A percentile compares a stretch with the other conserved stretches of the same genome.
phyloP scores from a whole-genome alignment of 2,797 vertebrate genomes.

The Phataginus tetradactyla region DNA sequence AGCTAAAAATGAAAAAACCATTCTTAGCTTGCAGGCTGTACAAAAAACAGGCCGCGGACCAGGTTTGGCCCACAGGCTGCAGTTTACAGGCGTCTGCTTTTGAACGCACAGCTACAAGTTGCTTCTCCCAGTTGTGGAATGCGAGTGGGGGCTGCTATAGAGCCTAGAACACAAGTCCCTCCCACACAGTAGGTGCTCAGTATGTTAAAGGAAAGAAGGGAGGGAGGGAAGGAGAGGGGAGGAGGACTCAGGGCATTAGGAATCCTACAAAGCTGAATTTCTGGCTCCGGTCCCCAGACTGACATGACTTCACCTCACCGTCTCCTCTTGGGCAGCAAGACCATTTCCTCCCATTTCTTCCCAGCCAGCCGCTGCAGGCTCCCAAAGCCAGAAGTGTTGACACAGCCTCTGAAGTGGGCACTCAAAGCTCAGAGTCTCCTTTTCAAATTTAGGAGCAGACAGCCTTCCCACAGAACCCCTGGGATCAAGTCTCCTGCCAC shows the following conservation, averaged over 20 bases:
- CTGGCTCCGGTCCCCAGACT: neutral
- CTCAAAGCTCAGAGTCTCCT: neutral
- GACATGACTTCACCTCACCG: neutral
- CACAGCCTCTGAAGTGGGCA: neutral
- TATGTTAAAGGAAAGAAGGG: neutral
- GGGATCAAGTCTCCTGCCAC: neutral
- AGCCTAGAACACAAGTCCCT: neutral
- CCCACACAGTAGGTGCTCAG: neutral
- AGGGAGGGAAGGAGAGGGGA: neutral
- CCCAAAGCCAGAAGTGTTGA: neutral
- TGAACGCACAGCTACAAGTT: neutral
- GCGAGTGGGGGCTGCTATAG: neutral
- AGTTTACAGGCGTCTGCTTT: neutral
- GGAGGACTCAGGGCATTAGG: neutral
- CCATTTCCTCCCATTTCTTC: neutral
- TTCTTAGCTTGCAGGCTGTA: neutral
- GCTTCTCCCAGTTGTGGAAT: neutral
- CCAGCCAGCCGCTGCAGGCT: neutral
- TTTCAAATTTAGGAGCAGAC: neutral
- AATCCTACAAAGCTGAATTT: neutral
- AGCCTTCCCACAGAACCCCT: neutral
- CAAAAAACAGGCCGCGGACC: neutral
- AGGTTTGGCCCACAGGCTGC: fast-evolving
- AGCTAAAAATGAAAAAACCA: neutral
- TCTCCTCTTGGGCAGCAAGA: neutral